Evolutionary conservation across 2,113 vertebrate species (phyloP).

Genomic region (Suncus etruscus): DNA sequence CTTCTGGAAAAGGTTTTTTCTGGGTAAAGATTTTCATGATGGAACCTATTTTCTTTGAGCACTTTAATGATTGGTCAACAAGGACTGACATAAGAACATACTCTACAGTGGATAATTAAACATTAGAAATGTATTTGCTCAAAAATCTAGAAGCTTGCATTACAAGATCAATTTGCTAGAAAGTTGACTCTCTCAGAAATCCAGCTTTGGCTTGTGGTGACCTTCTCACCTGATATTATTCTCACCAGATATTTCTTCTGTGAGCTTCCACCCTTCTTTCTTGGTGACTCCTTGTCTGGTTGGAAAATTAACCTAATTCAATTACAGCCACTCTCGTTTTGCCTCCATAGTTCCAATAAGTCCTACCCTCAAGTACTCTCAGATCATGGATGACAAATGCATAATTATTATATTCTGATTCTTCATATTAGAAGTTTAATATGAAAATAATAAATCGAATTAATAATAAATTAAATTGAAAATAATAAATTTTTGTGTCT

Average conservation of each 20-base stretch:
- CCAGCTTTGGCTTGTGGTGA: neutral
- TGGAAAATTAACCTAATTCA: neutral
- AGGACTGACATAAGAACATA: neutral
- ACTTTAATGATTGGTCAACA: neutral
- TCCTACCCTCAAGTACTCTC: too few species aligned
- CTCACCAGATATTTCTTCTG: neutral
- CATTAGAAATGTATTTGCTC: neutral
- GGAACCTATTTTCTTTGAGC: neutral
- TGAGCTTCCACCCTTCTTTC: neutral
- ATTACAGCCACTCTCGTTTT: neutral
- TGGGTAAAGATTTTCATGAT: neutral
- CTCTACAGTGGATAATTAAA: neutral
- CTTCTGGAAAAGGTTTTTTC: neutral
- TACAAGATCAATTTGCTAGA: neutral
- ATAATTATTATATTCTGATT: neutral
- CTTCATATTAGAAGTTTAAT: slow-evolving; percentile 9
- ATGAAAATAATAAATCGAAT: neutral
- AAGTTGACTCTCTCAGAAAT: neutral
- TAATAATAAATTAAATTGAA: slow-evolving; percentile 17
- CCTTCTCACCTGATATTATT: neutral
- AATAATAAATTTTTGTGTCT: too few species aligned
- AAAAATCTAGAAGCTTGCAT: neutral
- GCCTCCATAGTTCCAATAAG: too few species aligned
- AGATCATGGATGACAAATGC: neutral
- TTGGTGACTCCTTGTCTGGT: neutral